Base-by-base conservation (phyloP, 2,797 vertebrate genomes). In the Diplodus puntazzo region DNA sequence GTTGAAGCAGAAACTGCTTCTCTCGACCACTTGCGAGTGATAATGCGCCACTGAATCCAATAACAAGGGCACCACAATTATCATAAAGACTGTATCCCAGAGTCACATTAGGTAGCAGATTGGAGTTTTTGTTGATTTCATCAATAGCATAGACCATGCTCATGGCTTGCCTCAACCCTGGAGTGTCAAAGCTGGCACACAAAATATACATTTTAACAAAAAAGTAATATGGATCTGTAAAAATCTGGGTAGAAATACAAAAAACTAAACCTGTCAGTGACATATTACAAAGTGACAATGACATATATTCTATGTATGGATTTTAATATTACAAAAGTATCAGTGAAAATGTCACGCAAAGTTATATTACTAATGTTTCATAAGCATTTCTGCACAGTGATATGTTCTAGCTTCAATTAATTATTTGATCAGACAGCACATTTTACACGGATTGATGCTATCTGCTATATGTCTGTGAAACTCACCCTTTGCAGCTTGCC, bases 61-160 rank as follows among this genome's bases (percentile, higher is more conserved):
- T 81, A 2, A 79, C 84, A 52, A 94, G 82, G 67, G 87, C 90
- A 45, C 81, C 78, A 66, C 94, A 95, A 80, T 93, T 94, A 65
- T 95, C 93, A 77, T 92, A 93, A 16, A 95, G 60, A 74, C 84
- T 86, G 71, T 93, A 95, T 74, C 94, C 94, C 16, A 95, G 85
- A 30, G 90, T 94, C 59, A 94, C 59, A 74, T 94, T 92, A 5
- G 93, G 94, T 7, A 95, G 88, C 55, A 95, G 75, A n/a, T 77
- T 62, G 0, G 89, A 65, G 82, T 91, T 88, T 20, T 60, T 92
- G 86, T 95, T 95, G 69, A 95, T 94, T 68, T 94, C 93, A 45
- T 95, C 85, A 52, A 94, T 88, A 16, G 92, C 87, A 80, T 93
- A 95, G 39, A 81, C 89, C 93, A 95, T 94, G 14, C 90, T 90